Evolutionary conservation across 2,797 vertebrate species (phyloP).

Genomic region (Danio kyathit): DNA sequence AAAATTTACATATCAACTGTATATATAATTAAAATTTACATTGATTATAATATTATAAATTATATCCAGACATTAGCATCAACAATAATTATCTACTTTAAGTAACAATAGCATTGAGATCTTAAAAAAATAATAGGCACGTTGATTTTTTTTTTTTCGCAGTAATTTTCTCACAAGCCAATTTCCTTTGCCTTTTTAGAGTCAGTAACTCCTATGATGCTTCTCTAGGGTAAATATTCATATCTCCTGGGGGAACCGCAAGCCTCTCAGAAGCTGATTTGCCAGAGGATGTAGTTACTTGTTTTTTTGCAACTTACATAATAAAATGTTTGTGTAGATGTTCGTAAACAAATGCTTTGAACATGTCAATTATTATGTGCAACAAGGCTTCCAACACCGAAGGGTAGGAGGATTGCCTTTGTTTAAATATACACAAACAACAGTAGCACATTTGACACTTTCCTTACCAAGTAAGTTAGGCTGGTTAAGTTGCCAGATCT

Average conservation of each 20-base stretch:
- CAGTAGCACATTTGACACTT: neutral
- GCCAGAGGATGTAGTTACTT: constrained; percentile 25
- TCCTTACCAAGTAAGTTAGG: neutral
- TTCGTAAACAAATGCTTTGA: neutral
- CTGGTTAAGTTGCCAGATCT: constrained; percentile 11
- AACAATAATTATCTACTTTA: neutral
- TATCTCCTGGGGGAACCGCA: constrained; percentile 22
- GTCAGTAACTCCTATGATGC: neutral
- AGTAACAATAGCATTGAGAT: neutral
- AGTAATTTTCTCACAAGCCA: neutral
- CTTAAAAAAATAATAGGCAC: neutral
- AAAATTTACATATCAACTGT: too few relatives aligned
- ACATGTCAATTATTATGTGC: neutral
- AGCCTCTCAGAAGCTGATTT: constrained; percentile 15
- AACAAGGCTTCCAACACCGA: neutral
- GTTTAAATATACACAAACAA: constrained; percentile 16
- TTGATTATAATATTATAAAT: neutral
- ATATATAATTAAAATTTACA: too few relatives aligned
- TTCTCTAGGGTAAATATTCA: constrained; percentile 22
- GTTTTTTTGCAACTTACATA: constrained; percentile 5
- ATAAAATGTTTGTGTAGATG: constrained; percentile 4
- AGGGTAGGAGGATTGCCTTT: constrained; percentile 12
- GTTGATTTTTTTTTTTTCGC: neutral
- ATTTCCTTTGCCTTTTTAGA: constrained; percentile 5
- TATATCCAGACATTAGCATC: neutral